Conservation (phyloP, 2,113 vertebrate species). For the Urocolius indicus region DNA sequence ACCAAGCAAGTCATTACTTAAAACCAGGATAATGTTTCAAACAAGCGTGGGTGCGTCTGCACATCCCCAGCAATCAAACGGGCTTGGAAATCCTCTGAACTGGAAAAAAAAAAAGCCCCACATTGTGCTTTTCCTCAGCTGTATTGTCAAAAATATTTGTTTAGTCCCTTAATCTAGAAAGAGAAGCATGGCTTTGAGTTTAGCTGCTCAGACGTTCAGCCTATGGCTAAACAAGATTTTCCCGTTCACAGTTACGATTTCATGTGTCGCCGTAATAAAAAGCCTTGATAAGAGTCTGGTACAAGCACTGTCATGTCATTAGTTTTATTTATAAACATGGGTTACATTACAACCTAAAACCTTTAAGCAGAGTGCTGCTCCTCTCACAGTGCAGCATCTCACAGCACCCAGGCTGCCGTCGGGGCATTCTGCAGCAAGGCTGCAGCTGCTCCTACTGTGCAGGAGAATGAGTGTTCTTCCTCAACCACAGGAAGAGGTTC, state of each 20-base stretch:
- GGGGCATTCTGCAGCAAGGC: rapidly evolving
- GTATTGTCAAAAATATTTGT: not conserved
- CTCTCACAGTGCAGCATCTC: rapidly evolving
- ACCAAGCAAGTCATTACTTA: slow-evolving; percentile 47
- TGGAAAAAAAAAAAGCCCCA: not conserved
- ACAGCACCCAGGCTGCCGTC: not conserved
- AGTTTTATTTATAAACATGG: slow-evolving; percentile 25
- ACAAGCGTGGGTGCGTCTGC: slow-evolving; percentile 17
- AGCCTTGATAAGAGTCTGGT: not conserved
- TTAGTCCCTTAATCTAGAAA: not conserved
- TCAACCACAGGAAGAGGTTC: not conserved
- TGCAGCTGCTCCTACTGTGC: rapidly evolving
- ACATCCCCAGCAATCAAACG: slow-evolving; percentile 11
- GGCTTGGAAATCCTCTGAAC: slow-evolving; percentile 4
- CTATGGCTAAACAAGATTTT: slow-evolving; percentile 42
- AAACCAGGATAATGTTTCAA: slow-evolving; percentile 30
- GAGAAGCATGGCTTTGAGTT: not conserved
- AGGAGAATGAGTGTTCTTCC: not conserved
- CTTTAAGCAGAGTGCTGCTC: rapidly evolving
- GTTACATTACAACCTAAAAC: not conserved
- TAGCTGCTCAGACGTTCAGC: not conserved
- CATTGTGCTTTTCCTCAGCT: not conserved
- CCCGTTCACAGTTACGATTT: slow-evolving; percentile 20
- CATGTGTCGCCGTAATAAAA: slow-evolving; percentile 19
- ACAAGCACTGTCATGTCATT: not conserved